Base-by-base conservation (phyloP, 2,888 invertebrate genomes). In the Heteromurus nitidus region DNA sequence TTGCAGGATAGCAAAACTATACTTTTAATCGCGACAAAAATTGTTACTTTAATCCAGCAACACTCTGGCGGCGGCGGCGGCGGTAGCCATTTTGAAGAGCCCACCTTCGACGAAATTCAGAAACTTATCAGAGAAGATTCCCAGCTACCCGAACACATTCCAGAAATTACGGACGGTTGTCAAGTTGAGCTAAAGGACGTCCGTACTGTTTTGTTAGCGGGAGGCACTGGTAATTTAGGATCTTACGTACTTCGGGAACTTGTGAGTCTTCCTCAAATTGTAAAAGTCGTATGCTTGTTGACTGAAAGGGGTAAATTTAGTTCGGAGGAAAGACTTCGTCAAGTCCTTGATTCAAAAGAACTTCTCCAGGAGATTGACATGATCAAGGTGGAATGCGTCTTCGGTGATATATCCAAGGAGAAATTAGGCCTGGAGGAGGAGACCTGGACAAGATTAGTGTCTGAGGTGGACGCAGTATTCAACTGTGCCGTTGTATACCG, bases 211-310 rank as follows among this genome's bases (percentile, higher is more conserved):
- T 47, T 84, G 16, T n/a, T 84, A 3, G 82, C 84, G 0, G 84
- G 84, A 11, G 81, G 47, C 1, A 84, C 84, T 11, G 84, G 84
- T 13, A 79, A 53, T 13, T 28, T 84, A 16, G 84, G 79, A 0
- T 69, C 80, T 9, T 72, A 80, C 26, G 13, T 84, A 22, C 24
- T 84, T 9, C 20, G 60, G 2, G 67, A 80, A 42, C n/a, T 84
- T 18, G 36, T 47, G 1, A 53, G 67, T 24, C n/a, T 44, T 16
- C 13, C 18, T 16, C 44, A 62, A 11, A 30, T 81, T 20, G 50
- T 22, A 5, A 67, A 47, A 30, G 31, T 80, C 0, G 20, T 55
- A n/a, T 74, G 74, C 44, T 24, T 80, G 3, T 18, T 84, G 5
- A 58, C n/a, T n/a, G n/a, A n/a, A n/a, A n/a, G n/a, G n/a, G n/a